Conservation (phyloP, 1,140 invertebrate species). For the Cyphomyrmex costatus region DNA sequence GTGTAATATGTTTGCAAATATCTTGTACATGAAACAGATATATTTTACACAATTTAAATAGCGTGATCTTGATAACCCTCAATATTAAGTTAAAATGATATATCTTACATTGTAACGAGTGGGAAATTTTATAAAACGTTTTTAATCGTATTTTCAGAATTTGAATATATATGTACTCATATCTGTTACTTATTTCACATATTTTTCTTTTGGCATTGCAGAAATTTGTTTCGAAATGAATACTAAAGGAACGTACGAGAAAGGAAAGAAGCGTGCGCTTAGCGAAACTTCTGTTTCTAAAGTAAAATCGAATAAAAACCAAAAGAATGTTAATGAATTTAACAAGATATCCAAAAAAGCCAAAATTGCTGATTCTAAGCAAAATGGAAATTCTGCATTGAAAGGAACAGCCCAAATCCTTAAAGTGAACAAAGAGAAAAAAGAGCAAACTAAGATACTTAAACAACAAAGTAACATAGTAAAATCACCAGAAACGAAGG, state of each 20-base stretch:
- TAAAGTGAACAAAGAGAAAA: constrained; percentile 8
- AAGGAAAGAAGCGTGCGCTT: constrained; percentile 65
- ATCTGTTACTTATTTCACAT: constrained; percentile 1
- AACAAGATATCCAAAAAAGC: constrained; percentile 22
- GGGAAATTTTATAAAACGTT: background rate
- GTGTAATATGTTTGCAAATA: background rate
- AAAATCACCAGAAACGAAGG: background rate
- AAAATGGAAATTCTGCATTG: constrained; percentile 51
- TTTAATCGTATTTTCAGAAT: constrained; percentile 1
- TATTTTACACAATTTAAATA: background rate
- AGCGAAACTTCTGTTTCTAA: background rate
- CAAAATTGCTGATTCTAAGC: constrained; percentile 13
- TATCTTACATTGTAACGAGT: background rate
- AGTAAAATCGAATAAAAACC: background rate
- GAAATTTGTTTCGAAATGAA: constrained; percentile 36
- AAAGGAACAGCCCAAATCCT: background rate
- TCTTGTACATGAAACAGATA: background rate
- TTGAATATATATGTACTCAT: background rate
- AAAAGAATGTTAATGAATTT: background rate
- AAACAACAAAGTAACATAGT: constrained; percentile 3
- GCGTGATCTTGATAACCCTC: background rate
- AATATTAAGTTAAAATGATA: background rate
- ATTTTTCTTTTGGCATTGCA: background rate
- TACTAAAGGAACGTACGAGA: constrained; percentile 44
- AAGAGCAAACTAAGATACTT: background rate